These are phyloP conservation scores for Cartodere bifasciata DNA, from an alignment of 2,888 invertebrate genomes.

Conservation along the genomic window DNA sequence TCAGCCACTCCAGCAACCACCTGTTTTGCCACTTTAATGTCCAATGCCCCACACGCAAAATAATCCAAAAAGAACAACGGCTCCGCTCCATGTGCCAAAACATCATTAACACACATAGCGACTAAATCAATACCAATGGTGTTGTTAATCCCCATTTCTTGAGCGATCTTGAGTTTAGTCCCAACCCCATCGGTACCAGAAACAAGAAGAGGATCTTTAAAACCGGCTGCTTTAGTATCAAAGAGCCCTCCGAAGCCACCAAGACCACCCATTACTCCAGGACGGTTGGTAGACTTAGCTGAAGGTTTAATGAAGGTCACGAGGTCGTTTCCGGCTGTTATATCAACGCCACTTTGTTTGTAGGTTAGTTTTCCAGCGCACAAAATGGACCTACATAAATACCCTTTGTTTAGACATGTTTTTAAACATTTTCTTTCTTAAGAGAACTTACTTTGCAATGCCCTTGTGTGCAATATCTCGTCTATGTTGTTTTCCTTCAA, in stretches of 20 bases:
- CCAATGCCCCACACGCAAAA: slow-evolving; percentile 80
- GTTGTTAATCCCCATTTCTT: slow-evolving; percentile 62
- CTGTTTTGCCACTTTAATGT: slow-evolving; percentile 60
- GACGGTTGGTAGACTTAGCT: slow-evolving; percentile 63
- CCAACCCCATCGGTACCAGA: slow-evolving; percentile 96
- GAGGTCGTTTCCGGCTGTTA: slow-evolving; percentile 79
- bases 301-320: slow-evolving; percentile 73
- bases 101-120: slow-evolving; percentile 97
- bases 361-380: slow-evolving; percentile 63
- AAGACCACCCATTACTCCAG: slow-evolving; percentile 68
- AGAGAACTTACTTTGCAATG: slow-evolving; percentile 53
- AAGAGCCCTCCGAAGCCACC: slow-evolving; percentile 94
- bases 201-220: slow-evolving; percentile 72
- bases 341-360: slow-evolving; percentile 84
- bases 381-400: slow-evolving; percentile 37
- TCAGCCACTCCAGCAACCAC: slow-evolving; percentile 80
- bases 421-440: not conserved
- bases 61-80: slow-evolving; percentile 96
- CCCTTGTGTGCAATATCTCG: slow-evolving; percentile 85
- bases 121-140: slow-evolving; percentile 90
- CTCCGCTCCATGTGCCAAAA: slow-evolving; percentile 89
- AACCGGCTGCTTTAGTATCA: slow-evolving; percentile 62
- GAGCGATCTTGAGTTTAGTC: slow-evolving; percentile 89
- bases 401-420: slow-evolving; percentile 1
- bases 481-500: slow-evolving; percentile 76